Base-by-base conservation (phyloP, 1,140 invertebrate genomes). In the Pemphigus obesinymphae region DNA sequence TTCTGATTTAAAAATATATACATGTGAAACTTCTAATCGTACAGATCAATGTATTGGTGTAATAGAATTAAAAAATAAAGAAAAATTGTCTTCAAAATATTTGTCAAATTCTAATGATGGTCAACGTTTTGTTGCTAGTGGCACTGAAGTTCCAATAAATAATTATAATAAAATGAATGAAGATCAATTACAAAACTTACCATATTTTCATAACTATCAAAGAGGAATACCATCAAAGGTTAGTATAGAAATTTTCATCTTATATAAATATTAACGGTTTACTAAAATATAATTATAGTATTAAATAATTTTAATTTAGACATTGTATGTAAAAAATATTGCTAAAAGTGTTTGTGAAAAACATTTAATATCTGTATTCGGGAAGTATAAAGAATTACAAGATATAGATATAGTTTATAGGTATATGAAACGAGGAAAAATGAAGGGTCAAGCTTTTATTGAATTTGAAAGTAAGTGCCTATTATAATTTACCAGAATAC, bases 371-470 rank as follows among this genome's bases (percentile, higher is more conserved):
- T 83, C 84, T 13, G 48, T 90, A 29, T 89, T 89, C 86, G 83
- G 85, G 1, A 84, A 85, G 20, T 89, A 87, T 84, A 85, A 87
- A 76, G 82, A 84, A 81, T 66, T 84, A 29, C 82, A 84, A 37
- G 72, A 85, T 66, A 76, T 82, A 13, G 84, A 81, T 43, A 85
- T 88, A 45, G 80, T 84, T 3, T 88, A 88, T 83, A 85, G 86
- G 85, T 81, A 90, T 10, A 87, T 90, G 86, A 85, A 82, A 53
- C 85, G 83, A 34, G 89, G 89, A 7, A 88, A 86, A 87, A 89
- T 90, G 89, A 88, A 86, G 85, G 89, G 90, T 82, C 90, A 90
- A 85, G 90, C 89, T 50, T 90, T 90, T 86, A 84, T 90, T 26
- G 87, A 87, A 70, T 89, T 90, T 85, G 68, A 84, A 80, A 85